phyloP scores from a whole-genome alignment of 2,797 vertebrate species.

The Scleropages formosus region DNA sequence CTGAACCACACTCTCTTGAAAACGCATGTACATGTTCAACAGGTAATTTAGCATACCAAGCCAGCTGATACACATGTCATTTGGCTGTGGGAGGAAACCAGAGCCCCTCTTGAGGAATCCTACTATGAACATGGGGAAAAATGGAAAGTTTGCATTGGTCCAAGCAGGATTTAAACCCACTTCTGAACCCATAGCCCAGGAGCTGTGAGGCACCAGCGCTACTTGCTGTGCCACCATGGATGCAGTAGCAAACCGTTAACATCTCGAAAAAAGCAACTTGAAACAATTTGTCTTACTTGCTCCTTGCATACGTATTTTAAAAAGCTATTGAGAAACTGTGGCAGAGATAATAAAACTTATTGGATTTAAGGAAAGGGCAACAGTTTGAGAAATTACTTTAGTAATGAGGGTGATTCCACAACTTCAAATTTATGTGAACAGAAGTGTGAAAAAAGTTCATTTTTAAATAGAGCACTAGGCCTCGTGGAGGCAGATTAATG shows the following conservation, averaged over 20 bases:
- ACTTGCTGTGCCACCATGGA: not conserved
- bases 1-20: too few species aligned
- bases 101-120: not conserved
- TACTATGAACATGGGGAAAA: not conserved
- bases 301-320: conserved; percentile 1
- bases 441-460: conserved; percentile 47
- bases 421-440: conserved; percentile 41
- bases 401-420: conserved; percentile 47
- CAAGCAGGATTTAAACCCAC: not conserved
- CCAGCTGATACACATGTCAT: not conserved
- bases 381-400: conserved; percentile 41
- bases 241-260: not conserved
- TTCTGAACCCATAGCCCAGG: not conserved
- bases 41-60: conserved; percentile 2
- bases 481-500: conserved; percentile 38
- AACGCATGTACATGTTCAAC: not conserved
- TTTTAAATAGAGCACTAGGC: conserved; percentile 40
- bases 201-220: not conserved
- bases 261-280: too few species aligned
- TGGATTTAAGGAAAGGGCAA: conserved; percentile 40
- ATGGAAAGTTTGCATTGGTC: not conserved
- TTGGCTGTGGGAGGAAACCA: not conserved
- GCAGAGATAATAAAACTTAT: conserved; percentile 30
- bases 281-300: conserved; percentile 5
- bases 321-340: conserved; percentile 14